These are phyloP conservation scores for Pseudolaguvia tuberculata DNA, from an alignment of 2,113 vertebrate species.

Conservation along the genomic window DNA sequence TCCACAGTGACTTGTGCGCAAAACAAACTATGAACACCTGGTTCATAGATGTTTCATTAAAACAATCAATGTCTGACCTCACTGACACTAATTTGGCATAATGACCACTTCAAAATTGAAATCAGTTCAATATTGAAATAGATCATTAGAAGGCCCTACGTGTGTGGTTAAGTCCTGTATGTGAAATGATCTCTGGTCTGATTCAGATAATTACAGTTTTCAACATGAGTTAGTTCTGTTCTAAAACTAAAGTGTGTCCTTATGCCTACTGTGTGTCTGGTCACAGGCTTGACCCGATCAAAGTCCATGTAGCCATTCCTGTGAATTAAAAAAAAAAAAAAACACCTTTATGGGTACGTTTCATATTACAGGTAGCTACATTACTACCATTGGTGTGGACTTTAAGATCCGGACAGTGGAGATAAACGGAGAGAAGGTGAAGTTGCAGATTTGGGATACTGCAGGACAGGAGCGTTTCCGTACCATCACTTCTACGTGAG, in stretches of 20 bases:
- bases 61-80: neutral
- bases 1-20: too few relatives aligned
- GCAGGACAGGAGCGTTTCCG: constrained; percentile 84
- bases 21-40: neutral
- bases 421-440: constrained; percentile 85
- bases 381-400: constrained; percentile 85
- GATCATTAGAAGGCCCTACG: neutral
- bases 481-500: constrained; percentile 72
- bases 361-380: constrained; percentile 64
- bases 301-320: neutral
- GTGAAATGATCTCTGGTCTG: neutral
- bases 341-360: neutral
- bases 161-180: neutral
- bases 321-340: too few relatives aligned
- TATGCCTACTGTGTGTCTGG: too few relatives aligned
- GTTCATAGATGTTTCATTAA: neutral
- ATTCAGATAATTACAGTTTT: neutral
- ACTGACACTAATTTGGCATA: neutral
- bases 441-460: constrained; percentile 87
- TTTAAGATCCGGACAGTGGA: constrained; percentile 87
- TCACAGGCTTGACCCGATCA: too few relatives aligned
- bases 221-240: neutral
- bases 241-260: too few relatives aligned
- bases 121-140: neutral
- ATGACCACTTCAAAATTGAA: neutral